Evolutionary conservation across 2,113 vertebrate species (phyloP).

Genomic region (Paracyprichromis sp.): DNA sequence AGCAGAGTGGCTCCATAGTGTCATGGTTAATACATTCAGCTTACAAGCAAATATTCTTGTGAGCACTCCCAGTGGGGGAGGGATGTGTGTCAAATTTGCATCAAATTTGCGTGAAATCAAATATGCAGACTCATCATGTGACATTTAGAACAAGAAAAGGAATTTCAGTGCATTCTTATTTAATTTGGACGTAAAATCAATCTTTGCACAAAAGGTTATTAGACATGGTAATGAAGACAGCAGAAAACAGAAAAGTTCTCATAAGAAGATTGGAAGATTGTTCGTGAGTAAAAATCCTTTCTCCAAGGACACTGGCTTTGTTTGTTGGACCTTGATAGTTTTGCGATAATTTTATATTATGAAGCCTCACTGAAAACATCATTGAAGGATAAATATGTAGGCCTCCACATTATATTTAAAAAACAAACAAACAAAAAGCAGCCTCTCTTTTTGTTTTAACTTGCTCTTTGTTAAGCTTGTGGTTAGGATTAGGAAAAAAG

Average conservation of each 20-base stretch:
- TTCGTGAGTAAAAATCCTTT: not conserved
- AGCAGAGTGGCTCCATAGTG: rapidly evolving
- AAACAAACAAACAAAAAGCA: rapidly evolving
- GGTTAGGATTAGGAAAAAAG: not conserved
- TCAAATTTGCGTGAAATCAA: not conserved
- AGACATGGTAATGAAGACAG: not conserved
- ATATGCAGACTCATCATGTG: not conserved
- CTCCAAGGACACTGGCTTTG: not conserved
- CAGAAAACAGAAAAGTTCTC: not conserved
- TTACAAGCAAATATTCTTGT: not conserved
- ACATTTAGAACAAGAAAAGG: not conserved
- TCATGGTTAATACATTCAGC: not conserved
- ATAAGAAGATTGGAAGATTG: not conserved
- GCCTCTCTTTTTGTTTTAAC: not conserved
- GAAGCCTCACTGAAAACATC: not conserved
- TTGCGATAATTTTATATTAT: not conserved
- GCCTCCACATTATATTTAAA: not conserved
- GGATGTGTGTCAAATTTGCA: not conserved
- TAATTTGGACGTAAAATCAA: not conserved
- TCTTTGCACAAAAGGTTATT: not conserved
- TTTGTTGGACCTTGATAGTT: not conserved
- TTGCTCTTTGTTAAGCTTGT: not conserved
- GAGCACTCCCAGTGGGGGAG: not conserved
- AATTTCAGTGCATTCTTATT: not conserved
- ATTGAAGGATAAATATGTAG: not conserved